Evolutionary conservation across 2,113 vertebrate genomes (phyloP), one percentile per base, ranked within the genome.

Genomic region (Benthochromis sp.): DNA sequence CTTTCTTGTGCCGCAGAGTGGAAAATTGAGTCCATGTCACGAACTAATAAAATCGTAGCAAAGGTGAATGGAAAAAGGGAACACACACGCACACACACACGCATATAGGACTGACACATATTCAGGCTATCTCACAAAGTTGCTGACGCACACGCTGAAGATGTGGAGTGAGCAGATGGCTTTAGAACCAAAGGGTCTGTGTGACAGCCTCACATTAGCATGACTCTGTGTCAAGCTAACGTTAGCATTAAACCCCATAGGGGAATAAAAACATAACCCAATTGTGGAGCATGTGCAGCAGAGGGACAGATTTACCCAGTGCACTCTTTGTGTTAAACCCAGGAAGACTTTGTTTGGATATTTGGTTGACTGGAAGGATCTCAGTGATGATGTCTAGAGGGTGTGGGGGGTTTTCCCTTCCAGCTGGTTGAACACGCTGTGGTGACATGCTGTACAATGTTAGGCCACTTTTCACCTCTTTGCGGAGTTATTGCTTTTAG

Each of bases 21-120:
- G 92, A 96, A 96, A 96, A 97, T 95, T 94, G 93, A 95, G 90
- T 96, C 93, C 79, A 82, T 95, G 95, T 96, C 93, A 93, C 84
- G 94, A 96, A 96, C 90, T 95, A 95, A 96, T 96, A 92, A 96
- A 96, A 94, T 91, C 79, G 84, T 78, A 31, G 63, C 52, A 90
- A 90, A 94, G 93, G 92, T 95, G 91, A 92, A 83, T 55, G 54
- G 66, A 88, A 87, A 78, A 88, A 27, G 73, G 76, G 87, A 84
- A 52, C 55, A 76, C 57, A 61, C 84, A 10, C 45, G 45, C 79
- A 63, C 24, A 52, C 31, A 7, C 47, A 57, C 69, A 83, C 43
- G 40, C 53, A 73, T 47, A 47, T 27, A 84, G 31, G 82, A 52
- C 76, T 84, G 88, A 92, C 81, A 78, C 85, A 83, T 88, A 93